phyloP scores from a whole-genome alignment of 2,113 vertebrate genomes.

The Montifringilla adamsi region DNA sequence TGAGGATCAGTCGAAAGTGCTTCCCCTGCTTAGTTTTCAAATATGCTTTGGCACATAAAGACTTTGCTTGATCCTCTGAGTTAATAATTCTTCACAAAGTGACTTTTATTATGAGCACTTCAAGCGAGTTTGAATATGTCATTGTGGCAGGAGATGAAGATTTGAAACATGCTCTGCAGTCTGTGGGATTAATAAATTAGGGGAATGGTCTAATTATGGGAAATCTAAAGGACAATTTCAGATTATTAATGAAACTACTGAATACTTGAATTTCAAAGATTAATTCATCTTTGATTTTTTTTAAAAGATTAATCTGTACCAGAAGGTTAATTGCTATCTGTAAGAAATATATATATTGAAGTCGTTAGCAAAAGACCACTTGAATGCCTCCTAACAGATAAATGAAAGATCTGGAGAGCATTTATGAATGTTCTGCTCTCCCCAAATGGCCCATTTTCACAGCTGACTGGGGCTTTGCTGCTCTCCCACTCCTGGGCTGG shows the following conservation, averaged over 20 bases:
- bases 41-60: not conserved
- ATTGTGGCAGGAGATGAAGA: conserved; percentile 54
- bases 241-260: conserved; percentile 46
- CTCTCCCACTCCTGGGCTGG: fast-evolving
- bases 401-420: not conserved
- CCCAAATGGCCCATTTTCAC: not conserved
- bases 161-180: conserved; percentile 49
- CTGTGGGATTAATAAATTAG: conserved; percentile 63
- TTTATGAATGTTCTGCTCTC: not conserved
- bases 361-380: conserved; percentile 29
- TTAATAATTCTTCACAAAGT: conserved; percentile 61
- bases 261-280: conserved; percentile 50
- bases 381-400: conserved; percentile 35
- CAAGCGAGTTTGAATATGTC: conserved; percentile 56
- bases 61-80: conserved; percentile 54
- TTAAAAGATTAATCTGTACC: conserved; percentile 34
- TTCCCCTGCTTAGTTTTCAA: conserved; percentile 17
- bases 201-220: conserved; percentile 49
- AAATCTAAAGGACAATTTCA: conserved; percentile 50
- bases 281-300: conserved; percentile 53
- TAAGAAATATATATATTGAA: conserved; percentile 39
- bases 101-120: conserved; percentile 59
- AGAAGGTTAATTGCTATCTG: conserved; percentile 57
- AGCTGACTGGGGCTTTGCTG: not conserved
- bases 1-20: not conserved